phyloP scores from a whole-genome alignment of 2,113 vertebrate species.

The Platichthys flesus region DNA sequence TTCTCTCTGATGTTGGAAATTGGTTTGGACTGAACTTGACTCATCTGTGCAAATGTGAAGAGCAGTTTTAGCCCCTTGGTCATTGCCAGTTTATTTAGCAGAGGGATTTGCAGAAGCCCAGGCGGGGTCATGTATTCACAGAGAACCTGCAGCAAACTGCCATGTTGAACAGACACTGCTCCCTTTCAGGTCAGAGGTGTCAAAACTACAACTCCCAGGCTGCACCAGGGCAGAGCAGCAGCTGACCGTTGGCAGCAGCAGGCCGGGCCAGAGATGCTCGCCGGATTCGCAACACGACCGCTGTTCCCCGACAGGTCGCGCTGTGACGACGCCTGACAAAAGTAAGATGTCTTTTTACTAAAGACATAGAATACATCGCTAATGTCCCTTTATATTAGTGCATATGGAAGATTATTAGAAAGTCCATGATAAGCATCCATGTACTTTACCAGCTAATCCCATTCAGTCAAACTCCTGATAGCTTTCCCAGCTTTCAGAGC shows the following conservation, averaged over 20 bases:
- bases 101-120: background rate
- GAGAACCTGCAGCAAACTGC: background rate
- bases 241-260: constrained; percentile 8
- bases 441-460: background rate
- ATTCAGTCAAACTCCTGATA: background rate
- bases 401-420: background rate
- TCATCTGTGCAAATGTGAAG: constrained; percentile 35
- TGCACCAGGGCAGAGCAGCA: constrained; percentile 48
- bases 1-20: constrained; percentile 65
- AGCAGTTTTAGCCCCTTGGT: constrained; percentile 14
- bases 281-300: constrained; percentile 69
- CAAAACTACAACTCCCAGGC: constrained; percentile 51
- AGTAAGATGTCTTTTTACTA: constrained; percentile 65
- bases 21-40: constrained; percentile 38
- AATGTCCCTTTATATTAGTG: background rate
- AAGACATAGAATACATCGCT: background rate
- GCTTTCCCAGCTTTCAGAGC: too few relatives aligned
- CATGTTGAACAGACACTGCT: constrained; percentile 5
- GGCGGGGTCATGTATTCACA: background rate
- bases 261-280: constrained; percentile 44
- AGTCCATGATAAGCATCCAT: background rate
- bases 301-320: constrained; percentile 75
- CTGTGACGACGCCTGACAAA: constrained; percentile 77
- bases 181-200: constrained; percentile 79
- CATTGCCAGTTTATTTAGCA: constrained; percentile 11